phyloP scores from a whole-genome alignment of 1,140 invertebrate genomes.

The Andrena cerasifolii region DNA sequence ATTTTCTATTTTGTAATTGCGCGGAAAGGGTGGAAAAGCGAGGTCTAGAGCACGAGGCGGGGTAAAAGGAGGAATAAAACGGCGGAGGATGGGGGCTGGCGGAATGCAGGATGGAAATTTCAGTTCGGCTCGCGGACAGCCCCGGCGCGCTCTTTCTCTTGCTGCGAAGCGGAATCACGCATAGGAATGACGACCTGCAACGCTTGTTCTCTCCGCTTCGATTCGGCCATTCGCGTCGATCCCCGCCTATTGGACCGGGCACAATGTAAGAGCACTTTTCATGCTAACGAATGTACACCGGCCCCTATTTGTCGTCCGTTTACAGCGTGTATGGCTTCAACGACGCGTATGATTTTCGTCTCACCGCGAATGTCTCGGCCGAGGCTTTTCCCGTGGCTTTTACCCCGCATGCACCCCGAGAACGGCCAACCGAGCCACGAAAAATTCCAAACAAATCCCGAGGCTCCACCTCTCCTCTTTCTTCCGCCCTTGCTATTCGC shows the following conservation, averaged over 20 bases:
- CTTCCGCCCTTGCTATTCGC: neutral
- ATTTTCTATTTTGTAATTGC: constrained; percentile 55
- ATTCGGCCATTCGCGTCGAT: constrained; percentile 42
- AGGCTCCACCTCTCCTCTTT: neutral
- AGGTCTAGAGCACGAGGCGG: neutral
- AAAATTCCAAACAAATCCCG: no score
- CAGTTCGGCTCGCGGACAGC: constrained; percentile 17
- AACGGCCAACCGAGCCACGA: no score
- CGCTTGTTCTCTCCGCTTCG: constrained; percentile 42
- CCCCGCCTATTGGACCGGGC: constrained; percentile 15
- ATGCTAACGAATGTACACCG: constrained; percentile 46
- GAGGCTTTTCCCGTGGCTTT: neutral
- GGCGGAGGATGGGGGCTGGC: neutral
- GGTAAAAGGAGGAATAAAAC: constrained; percentile 5
- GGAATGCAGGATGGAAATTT: constrained; percentile 47
- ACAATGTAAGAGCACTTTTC: constrained; percentile 57
- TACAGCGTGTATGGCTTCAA: neutral
- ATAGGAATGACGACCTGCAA: constrained; percentile 44
- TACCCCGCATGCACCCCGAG: no score
- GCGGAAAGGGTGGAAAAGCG: constrained; percentile 13
- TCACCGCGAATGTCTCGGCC: neutral
- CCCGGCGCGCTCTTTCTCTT: no score
- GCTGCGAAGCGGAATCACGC: constrained; percentile 49
- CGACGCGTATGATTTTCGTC: neutral
- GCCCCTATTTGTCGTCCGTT: constrained; percentile 24